Evolutionary conservation across 2,888 invertebrate genomes (phyloP), one percentile per base, ranked within the genome.

Genomic region (Heteromurus nitidus): DNA sequence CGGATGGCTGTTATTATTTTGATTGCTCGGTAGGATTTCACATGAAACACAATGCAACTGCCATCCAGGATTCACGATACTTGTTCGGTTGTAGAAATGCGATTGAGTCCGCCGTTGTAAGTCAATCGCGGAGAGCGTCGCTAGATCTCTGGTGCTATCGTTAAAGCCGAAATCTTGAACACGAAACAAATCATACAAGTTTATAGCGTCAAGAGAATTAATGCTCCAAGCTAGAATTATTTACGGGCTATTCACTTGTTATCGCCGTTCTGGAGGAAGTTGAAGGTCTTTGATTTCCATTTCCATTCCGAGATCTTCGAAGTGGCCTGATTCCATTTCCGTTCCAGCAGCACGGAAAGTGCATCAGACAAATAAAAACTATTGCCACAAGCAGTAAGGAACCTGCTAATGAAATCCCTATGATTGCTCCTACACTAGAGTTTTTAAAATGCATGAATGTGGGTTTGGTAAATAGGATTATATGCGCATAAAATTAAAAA

Each of bases 331-430:
- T 2, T n/a, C 13, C 60, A 18, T 76, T 22, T 31, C 31, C 47
- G n/a, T n/a, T n/a, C n/a, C n/a, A n/a, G 30, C 76, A 76, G 28
- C 76, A 76, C 20, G 74, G 74, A n/a, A 76, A 3, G 30, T 76
- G 60, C n/a, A 76, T 1, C 2, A 76, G 22, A 22, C 76, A 76
- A 9, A 76, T 58, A 16, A 69, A 44, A 13, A 76, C n/a, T 11
- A 60, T n/a, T n/a, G 68, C 76, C 31, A 68, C 60, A 9, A 69
- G 5, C 0, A 76, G 24, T 3, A 69, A 44, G 13, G 69, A 60
- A 11, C 68, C 76, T 3, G 76, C 76, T 31, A 76, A 67, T 2
- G 67, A 65, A 24, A 75, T 76, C 22, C 76, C 76, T 22, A 76
- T 76, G 11, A 76, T 69, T 9, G 76, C 76, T 62, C 76, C 76